Evolutionary conservation across 2,888 invertebrate species (phyloP).

Genomic region (Minunthozetes semirufus): DNA sequence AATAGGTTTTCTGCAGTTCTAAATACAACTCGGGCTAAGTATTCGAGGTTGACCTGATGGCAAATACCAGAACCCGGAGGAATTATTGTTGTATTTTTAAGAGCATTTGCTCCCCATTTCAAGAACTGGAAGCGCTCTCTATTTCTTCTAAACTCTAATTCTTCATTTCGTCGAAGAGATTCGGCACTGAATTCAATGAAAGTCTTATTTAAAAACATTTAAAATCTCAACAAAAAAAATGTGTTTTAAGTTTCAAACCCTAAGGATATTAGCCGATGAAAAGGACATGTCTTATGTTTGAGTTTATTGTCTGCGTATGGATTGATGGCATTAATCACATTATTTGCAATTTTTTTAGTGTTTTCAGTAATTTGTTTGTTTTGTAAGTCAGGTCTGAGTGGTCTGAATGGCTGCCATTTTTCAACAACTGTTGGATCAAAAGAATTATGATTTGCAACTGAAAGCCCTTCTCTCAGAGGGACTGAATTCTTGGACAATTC

Average conservation of each 20-base stretch:
- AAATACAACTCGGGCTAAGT: slow-evolving; percentile 84
- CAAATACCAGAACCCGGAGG: slow-evolving; percentile 98
- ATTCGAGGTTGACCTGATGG: slow-evolving; percentile 96
- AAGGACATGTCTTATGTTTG: slow-evolving; percentile 49
- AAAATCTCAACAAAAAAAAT: slow-evolving; percentile 38
- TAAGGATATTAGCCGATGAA: slow-evolving; percentile 48
- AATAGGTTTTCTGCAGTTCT: slow-evolving; percentile 54
- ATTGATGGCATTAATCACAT: slow-evolving; percentile 23
- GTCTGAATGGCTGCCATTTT: slow-evolving; percentile 25
- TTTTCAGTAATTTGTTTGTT: slow-evolving; percentile 13
- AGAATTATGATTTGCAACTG: background rate
- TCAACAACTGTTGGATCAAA: slow-evolving; percentile 1
- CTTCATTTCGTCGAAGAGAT: slow-evolving; percentile 83
- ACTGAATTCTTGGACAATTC: slow-evolving; percentile 8
- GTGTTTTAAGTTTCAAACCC: slow-evolving; percentile 46
- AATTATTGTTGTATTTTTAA: slow-evolving; percentile 92
- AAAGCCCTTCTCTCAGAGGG: background rate
- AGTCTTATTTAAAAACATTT: slow-evolving; percentile 7
- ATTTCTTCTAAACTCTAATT: slow-evolving; percentile 89
- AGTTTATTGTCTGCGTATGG: slow-evolving; percentile 39
- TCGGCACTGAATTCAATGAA: slow-evolving; percentile 58
- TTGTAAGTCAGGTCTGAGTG: background rate
- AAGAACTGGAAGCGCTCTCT: slow-evolving; percentile 90
- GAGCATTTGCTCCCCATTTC: slow-evolving; percentile 96
- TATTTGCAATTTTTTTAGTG: background rate